Conservation (phyloP, 2,888 invertebrate species). For the Gymnocheta viridis region DNA sequence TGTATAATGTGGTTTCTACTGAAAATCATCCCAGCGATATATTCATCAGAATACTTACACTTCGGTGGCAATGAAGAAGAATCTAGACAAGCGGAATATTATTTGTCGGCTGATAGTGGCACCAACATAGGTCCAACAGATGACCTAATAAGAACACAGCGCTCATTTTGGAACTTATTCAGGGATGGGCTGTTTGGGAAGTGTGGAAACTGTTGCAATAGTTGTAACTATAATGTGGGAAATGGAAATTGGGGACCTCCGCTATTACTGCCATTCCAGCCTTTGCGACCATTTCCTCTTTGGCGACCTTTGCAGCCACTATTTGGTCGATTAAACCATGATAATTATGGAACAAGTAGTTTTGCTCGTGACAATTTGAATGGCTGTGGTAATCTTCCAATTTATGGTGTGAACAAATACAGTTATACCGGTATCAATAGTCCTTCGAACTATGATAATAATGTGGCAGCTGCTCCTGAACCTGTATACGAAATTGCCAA, state of each 20-base stretch:
- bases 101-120: slow-evolving; percentile 56
- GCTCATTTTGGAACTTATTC: slow-evolving; percentile 66
- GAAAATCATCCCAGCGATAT: neutral
- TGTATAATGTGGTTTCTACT: slow-evolving; percentile 1
- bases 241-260: slow-evolving; percentile 5
- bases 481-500: slow-evolving; percentile 1
- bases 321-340: slow-evolving; percentile 27
- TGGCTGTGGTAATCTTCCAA: slow-evolving; percentile 18
- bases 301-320: slow-evolving; percentile 43
- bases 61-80: slow-evolving; percentile 55
- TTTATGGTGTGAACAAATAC: neutral
- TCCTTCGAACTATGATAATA: slow-evolving; percentile 5
- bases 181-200: slow-evolving; percentile 42
- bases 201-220: slow-evolving; percentile 35
- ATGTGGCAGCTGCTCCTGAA: neutral
- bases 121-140: slow-evolving; percentile 51
- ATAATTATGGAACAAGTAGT: slow-evolving; percentile 12
- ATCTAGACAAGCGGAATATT: slow-evolving; percentile 53
- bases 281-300: slow-evolving; percentile 15
- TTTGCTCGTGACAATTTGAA: neutral
- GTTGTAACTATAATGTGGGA: slow-evolving; percentile 33
- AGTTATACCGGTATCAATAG: neutral
- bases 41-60: slow-evolving; percentile 50
- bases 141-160: slow-evolving; percentile 62
- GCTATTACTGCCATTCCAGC: slow-evolving; percentile 20